A percentile compares a stretch with the other conserved stretches of the same genome.
Evolutionary conservation across 2,888 invertebrate species (phyloP).

Genomic region (Dione vanillae): DNA sequence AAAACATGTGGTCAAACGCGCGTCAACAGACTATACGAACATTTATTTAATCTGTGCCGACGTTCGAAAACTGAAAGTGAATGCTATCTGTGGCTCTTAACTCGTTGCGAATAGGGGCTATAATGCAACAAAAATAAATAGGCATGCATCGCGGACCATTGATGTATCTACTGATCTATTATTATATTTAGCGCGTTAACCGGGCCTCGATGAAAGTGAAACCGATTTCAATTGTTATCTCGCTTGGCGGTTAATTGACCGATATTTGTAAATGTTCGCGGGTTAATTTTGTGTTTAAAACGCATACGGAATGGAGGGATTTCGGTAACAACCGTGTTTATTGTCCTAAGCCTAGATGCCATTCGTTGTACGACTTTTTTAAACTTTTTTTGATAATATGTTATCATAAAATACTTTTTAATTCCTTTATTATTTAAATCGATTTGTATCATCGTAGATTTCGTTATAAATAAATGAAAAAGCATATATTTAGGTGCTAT

Average conservation of each 20-base stretch:
- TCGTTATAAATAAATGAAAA: no score
- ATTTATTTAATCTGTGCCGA: constrained; percentile 51
- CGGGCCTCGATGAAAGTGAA: constrained; percentile 74
- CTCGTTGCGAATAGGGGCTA: constrained; percentile 29
- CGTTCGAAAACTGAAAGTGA: constrained; percentile 78
- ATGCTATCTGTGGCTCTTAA: constrained; percentile 50
- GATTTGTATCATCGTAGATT: background rate
- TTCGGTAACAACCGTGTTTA: constrained; percentile 32
- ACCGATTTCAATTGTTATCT: constrained; percentile 80
- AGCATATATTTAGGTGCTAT: no score
- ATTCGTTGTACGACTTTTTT: background rate
- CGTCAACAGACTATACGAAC: constrained; percentile 48
- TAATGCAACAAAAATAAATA: constrained; percentile 37
- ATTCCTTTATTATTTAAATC: background rate
- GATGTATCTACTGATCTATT: constrained; percentile 78
- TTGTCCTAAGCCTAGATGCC: background rate
- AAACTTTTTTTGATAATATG: background rate
- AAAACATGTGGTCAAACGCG: constrained; percentile 47
- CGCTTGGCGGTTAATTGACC: constrained; percentile 68
- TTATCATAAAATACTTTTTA: background rate
- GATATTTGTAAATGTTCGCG: constrained; percentile 77
- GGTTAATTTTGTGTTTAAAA: constrained; percentile 66
- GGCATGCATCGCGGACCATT: constrained; percentile 69
- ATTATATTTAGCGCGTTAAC: constrained; percentile 79
- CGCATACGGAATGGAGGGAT: constrained; percentile 33